These are phyloP conservation scores for Takifugu bimaculatus DNA, from an alignment of 2,113 vertebrate species.

Conservation along the genomic window DNA sequence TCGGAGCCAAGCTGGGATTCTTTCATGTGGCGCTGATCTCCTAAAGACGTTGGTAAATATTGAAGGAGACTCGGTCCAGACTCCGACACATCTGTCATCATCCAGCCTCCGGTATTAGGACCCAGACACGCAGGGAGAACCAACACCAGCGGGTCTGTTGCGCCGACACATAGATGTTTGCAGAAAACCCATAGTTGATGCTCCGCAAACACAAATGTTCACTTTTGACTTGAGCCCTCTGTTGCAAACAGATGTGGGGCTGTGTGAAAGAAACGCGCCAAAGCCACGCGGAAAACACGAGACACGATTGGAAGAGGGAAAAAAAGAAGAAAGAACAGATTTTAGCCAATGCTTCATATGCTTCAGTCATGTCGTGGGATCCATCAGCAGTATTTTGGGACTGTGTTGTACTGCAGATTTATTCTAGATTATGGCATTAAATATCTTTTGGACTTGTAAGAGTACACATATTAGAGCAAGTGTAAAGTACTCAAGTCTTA, in stretches of 20 bases:
- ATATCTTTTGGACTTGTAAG: slow-evolving; percentile 29
- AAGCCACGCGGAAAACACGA: slow-evolving; percentile 41
- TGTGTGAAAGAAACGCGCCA: slow-evolving; percentile 42
- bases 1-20: slow-evolving; percentile 61
- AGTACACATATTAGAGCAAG: slow-evolving; percentile 21
- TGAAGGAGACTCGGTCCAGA: slow-evolving; percentile 64
- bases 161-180: slow-evolving; percentile 53
- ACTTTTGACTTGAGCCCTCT: slow-evolving; percentile 59
- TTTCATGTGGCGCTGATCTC: slow-evolving; percentile 71
- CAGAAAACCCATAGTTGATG: slow-evolving; percentile 62
- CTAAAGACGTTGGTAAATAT: slow-evolving; percentile 68
- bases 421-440: slow-evolving; percentile 56
- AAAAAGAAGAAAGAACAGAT: slow-evolving; percentile 31
- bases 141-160: slow-evolving; percentile 51
- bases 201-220: slow-evolving; percentile 64
- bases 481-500: slow-evolving; percentile 18
- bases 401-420: slow-evolving; percentile 52
- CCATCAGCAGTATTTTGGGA: slow-evolving; percentile 50
- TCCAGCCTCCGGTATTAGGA: slow-evolving; percentile 46
- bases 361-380: slow-evolving; percentile 54
- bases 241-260: slow-evolving; percentile 56
- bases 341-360: slow-evolving; percentile 59
- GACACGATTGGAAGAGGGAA: slow-evolving; percentile 7
- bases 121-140: slow-evolving; percentile 30
- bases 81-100: slow-evolving; percentile 71